These are phyloP conservation scores for Piliocolobus tephrosceles DNA, from an alignment of 2,113 vertebrate species.

Conservation along the genomic window DNA sequence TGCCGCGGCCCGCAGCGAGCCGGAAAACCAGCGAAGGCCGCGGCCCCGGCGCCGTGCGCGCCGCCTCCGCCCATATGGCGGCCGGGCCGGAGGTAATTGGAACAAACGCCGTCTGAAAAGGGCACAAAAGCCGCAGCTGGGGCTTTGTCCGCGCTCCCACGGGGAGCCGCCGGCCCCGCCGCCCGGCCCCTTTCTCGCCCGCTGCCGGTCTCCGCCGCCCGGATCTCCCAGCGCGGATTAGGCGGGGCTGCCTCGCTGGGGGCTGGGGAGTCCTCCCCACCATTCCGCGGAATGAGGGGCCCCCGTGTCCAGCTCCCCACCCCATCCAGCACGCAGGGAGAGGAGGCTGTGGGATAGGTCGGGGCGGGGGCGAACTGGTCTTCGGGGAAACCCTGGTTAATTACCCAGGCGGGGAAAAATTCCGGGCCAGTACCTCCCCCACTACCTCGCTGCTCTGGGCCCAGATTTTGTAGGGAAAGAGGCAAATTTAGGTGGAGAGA, in stretches of 20 bases:
- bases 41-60: slow-evolving; percentile 55
- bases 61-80: slow-evolving; percentile 85
- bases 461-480: not conserved
- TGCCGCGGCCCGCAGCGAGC: slow-evolving; percentile 7
- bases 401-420: slow-evolving; percentile 25
- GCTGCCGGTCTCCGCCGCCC: slow-evolving; percentile 69
- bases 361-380: not conserved
- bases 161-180: slow-evolving; percentile 75
- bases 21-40: not conserved
- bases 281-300: not conserved
- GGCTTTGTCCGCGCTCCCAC: slow-evolving; percentile 83
- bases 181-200: slow-evolving; percentile 74
- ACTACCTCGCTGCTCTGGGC: not conserved
- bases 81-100: slow-evolving; percentile 82
- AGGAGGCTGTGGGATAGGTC: not conserved
- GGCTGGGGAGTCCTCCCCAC: not conserved
- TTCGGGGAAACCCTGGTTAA: slow-evolving; percentile 43
- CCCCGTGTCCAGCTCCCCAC: not conserved
- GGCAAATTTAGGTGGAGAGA: not conserved
- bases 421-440: not conserved
- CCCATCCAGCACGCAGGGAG: not conserved
- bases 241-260: slow-evolving; percentile 41
- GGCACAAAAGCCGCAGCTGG: slow-evolving; percentile 87
- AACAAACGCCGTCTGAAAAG: slow-evolving; percentile 85
- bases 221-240: slow-evolving; percentile 80